Conservation (phyloP, 1,140 invertebrate species). For the Armadillidium nasatum region DNA sequence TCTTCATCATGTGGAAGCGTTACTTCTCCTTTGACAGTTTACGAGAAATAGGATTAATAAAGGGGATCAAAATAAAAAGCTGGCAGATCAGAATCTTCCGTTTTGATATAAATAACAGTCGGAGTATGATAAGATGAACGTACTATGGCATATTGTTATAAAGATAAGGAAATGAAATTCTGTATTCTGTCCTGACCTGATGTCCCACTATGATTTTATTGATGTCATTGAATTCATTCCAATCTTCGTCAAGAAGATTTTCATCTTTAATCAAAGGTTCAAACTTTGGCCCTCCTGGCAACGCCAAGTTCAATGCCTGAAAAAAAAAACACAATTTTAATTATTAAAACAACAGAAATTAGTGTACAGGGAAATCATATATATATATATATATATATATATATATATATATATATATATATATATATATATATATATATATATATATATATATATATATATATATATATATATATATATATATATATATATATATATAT, state of each 20-base stretch:
- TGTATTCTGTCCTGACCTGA: slow-evolving; percentile 96
- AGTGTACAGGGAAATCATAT: no score
- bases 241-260: slow-evolving; percentile 95
- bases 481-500: no score
- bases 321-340: no score
- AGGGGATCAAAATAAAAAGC: slow-evolving; percentile 99
- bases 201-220: slow-evolving; percentile 99
- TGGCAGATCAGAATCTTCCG: slow-evolving; percentile 99
- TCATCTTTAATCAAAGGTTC: slow-evolving; percentile 98
- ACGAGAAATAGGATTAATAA: slow-evolving; percentile 98
- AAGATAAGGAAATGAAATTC: slow-evolving; percentile 98
- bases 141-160: slow-evolving; percentile 98
- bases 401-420: no score
- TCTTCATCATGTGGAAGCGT: slow-evolving; percentile 47
- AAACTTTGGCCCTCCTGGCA: slow-evolving; percentile 99
- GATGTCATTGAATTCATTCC: slow-evolving; percentile 99
- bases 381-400: no score
- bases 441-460: no score
- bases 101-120: slow-evolving; percentile 99
- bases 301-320: slow-evolving; percentile 94
- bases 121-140: slow-evolving; percentile 96
- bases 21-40: slow-evolving; percentile 60
- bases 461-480: no score
- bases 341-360: no score
- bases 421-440: no score